A percentile compares a stretch with the other conserved stretches of the same genome.
Evolutionary conservation across 1,140 invertebrate genomes (phyloP).

Genomic region (Heliconius eleuchia): DNA sequence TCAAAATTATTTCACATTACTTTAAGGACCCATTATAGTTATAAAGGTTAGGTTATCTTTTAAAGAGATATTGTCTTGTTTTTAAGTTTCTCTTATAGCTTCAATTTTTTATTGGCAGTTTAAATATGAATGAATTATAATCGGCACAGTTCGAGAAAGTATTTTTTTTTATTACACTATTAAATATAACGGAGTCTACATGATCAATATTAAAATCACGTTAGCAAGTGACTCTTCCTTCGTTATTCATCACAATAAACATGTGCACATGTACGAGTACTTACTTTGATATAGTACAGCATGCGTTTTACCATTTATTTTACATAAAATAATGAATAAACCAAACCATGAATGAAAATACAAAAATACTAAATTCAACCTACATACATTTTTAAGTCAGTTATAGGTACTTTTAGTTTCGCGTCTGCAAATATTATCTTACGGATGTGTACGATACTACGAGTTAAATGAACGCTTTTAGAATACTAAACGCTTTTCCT

Average conservation of each 20-base stretch:
- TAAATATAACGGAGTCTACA: neutral
- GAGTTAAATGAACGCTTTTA: slow-evolving; percentile 26
- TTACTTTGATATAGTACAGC: neutral
- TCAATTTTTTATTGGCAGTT: no score
- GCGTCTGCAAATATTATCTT: slow-evolving; percentile 31
- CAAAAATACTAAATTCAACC: neutral
- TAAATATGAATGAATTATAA: no score
- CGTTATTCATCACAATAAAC: neutral
- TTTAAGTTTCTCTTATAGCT: no score
- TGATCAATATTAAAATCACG: neutral
- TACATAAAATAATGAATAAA: neutral
- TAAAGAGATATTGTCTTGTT: no score
- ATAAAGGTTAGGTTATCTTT: no score
- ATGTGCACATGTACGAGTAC: no score
- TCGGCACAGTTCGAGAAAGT: no score
- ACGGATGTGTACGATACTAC: slow-evolving; percentile 36
- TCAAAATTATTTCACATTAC: no score
- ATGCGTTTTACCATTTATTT: neutral
- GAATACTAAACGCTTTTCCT: slow-evolving; percentile 46
- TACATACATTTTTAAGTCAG: slow-evolving; percentile 17
- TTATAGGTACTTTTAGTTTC: slow-evolving; percentile 20
- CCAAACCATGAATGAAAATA: neutral
- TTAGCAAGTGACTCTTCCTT: neutral
- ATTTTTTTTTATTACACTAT: no score
- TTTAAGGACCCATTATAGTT: no score